Evolutionary conservation across 2,888 invertebrate genomes (phyloP).

Genomic region (Syritta pipiens): DNA sequence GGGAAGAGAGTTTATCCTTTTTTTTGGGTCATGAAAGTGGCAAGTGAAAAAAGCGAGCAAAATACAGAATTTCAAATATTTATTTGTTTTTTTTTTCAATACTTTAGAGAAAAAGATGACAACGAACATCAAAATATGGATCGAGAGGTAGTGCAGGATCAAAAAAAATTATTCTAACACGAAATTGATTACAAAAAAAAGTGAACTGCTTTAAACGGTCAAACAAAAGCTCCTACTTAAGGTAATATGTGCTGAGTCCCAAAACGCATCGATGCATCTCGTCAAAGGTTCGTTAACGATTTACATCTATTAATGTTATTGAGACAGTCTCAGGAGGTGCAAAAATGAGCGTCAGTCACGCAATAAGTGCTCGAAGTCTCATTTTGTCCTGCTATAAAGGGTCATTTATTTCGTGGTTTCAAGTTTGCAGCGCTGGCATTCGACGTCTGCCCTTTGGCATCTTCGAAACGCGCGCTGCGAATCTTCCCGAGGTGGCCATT

Average conservation of each 20-base stretch:
- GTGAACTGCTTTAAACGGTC: slow-evolving; percentile 2
- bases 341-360: too few species aligned
- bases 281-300: too few species aligned
- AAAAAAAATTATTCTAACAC: slow-evolving; percentile 27
- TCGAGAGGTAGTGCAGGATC: slow-evolving; percentile 18
- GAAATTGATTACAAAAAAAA: slow-evolving; percentile 15
- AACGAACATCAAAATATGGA: slow-evolving; percentile 25
- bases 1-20: slow-evolving; percentile 3
- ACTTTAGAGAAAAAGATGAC: slow-evolving; percentile 5
- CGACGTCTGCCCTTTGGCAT: too few species aligned
- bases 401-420: too few species aligned
- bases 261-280: too few species aligned
- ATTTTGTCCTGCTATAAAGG: too few species aligned
- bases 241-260: not conserved
- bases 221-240: slow-evolving; percentile 2
- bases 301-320: too few species aligned
- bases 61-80: not conserved
- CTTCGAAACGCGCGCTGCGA: too few species aligned
- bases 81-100: slow-evolving; percentile 6
- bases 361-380: too few species aligned
- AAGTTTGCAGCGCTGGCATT: too few species aligned
- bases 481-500: too few species aligned
- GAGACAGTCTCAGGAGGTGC: too few species aligned
- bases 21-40: slow-evolving; percentile 31
- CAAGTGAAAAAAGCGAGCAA: slow-evolving; percentile 33